These are phyloP conservation scores for Lepidurus apus DNA, from an alignment of 1,140 invertebrate species.

Conservation along the genomic window DNA sequence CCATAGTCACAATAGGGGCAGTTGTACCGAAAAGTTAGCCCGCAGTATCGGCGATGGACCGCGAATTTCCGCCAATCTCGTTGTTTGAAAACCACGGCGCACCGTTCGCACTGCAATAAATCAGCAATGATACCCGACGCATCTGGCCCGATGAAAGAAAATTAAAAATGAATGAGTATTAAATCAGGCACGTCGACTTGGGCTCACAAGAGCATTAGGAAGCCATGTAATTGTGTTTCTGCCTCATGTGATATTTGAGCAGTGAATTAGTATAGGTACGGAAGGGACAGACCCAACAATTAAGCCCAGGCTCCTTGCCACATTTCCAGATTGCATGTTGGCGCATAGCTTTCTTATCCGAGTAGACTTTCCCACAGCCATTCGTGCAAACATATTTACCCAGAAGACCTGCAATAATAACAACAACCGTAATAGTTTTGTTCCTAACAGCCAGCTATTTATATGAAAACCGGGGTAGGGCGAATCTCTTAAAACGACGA, in stretches of 20 bases:
- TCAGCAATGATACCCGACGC: neutral
- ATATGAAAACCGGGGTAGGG: neutral
- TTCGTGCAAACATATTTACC: conserved; percentile 19
- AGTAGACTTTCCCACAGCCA: conserved; percentile 13
- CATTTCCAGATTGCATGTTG: neutral
- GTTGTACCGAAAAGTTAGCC: neutral
- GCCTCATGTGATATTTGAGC: neutral
- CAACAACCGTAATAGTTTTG: neutral
- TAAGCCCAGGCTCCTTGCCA: conserved; percentile 20
- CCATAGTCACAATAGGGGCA: neutral
- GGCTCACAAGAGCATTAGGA: neutral
- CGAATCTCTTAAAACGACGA: no score
- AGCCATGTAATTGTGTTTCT: conserved; percentile 6
- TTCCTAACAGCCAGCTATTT: neutral
- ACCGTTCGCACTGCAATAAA: neutral
- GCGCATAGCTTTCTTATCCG: conserved; percentile 17
- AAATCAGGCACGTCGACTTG: neutral
- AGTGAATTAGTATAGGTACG: conserved; percentile 15
- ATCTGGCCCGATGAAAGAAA: neutral
- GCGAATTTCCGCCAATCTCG: conserved; percentile 1
- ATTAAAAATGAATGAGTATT: neutral
- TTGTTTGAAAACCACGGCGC: neutral
- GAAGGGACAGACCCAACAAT: conserved; percentile 11
- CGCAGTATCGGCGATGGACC: neutral
- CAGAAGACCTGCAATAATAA: conserved; percentile 19